Evolutionary conservation across 1,140 invertebrate species (phyloP), one percentile per base, ranked within the genome.

Genomic region (Cydia strobilella): DNA sequence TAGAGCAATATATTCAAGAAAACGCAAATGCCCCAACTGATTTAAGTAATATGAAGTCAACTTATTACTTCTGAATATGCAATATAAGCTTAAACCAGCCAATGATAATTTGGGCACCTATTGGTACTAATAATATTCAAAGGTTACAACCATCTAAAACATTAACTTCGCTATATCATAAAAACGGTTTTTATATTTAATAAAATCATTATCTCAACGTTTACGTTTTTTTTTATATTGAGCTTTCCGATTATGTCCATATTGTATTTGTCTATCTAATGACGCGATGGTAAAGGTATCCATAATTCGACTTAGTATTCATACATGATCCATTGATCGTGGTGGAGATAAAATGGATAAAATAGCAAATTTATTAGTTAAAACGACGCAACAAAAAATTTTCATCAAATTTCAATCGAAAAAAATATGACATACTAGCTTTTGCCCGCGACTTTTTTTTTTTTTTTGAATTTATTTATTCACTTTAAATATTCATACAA

Each of bases 221-320:
- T 20, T 9, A 20, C 18, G n/a, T 20, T 15, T 20, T 15, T 20
- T 13, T 59, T 18, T 15, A n/a, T 35, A 65, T 66, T 69, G 65
- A 69, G 65, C 65, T 69, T 69, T 65, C 9, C 13, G 2, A 15
- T 18, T 35, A 69, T 35, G 27, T 7, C 35, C n/a, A 12, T 35
- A 9, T 15, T 69, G 65, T 69, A 69, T 69, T 69, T 18, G 10
- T 42, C 65, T 69, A 69, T 69, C 35, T 69, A 69, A 69, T 66
- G 27, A 42, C 10, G 27, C 25, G 65, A n/a, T 35, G 65, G 4
- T 39, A 18, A 4, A 69, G n/a, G 15, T 31, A 6, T 69, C n/a
- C 27, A 69, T 69, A n/a, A 3, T 15, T 45, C 42, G 12, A 45
- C 3, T 45, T 45, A 45, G 42, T 45, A 13, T 9, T 39, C 9